A percentile compares a stretch with the other conserved stretches of the same genome.
Conservation (phyloP, 2,888 invertebrate species). For the Caenorhabditis angaria region DNA sequence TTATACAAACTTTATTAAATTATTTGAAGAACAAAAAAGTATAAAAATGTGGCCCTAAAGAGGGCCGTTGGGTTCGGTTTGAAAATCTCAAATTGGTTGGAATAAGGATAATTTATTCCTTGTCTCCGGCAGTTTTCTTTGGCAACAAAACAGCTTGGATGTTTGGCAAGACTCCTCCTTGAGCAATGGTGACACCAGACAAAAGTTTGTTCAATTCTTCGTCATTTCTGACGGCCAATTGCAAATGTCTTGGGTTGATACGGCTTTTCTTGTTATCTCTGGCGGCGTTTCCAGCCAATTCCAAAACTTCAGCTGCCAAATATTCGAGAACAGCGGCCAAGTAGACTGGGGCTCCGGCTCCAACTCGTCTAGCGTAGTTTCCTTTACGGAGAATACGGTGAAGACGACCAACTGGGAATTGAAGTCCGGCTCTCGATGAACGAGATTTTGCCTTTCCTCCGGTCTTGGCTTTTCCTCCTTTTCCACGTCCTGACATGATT, state of each 20-base stretch:
- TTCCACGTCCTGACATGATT: slow-evolving; percentile 86
- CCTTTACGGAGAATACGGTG: slow-evolving; percentile 69
- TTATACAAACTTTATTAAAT: too few relatives aligned
- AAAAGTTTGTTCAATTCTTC: slow-evolving; percentile 56
- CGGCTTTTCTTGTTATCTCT: slow-evolving; percentile 75
- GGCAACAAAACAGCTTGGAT: slow-evolving; percentile 70
- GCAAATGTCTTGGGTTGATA: slow-evolving; percentile 10
- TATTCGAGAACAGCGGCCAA: slow-evolving; percentile 68
- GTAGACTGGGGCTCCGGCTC: slow-evolving; percentile 69
- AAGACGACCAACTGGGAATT: slow-evolving; percentile 71
- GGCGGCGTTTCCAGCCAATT: slow-evolving; percentile 73
- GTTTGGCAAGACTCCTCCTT: slow-evolving; percentile 82
- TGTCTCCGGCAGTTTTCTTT: slow-evolving; percentile 66
- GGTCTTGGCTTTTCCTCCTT: slow-evolving; percentile 73
- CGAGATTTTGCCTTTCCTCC: slow-evolving; percentile 63
- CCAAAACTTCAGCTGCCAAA: slow-evolving; percentile 66
- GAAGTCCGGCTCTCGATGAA: slow-evolving; percentile 70
- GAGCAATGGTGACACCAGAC: slow-evolving; percentile 82
- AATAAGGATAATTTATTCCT: too few relatives aligned
- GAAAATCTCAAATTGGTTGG: neutral
- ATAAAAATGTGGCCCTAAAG: slow-evolving; percentile 62
- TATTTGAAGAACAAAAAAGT: too few relatives aligned
- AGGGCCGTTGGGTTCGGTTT: slow-evolving; percentile 60
- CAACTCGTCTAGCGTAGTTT: slow-evolving; percentile 68
- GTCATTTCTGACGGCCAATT: slow-evolving; percentile 12